These are phyloP conservation scores for Isaurus tuberculatus DNA, from an alignment of 92 coral and sea anemone genomes.

Conservation along the genomic window DNA sequence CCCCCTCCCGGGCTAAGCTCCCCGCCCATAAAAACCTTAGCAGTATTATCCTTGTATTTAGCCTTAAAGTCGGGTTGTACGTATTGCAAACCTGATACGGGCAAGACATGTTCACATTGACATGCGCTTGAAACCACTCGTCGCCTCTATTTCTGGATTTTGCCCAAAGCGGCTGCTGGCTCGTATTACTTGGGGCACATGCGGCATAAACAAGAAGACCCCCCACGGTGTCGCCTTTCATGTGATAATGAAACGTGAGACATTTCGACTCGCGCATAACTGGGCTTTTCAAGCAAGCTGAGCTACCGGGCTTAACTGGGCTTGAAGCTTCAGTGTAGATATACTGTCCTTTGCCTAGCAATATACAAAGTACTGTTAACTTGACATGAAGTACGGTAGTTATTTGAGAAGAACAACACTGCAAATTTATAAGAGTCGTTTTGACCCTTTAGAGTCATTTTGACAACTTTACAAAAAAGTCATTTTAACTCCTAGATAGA, in stretches of 20 bases:
- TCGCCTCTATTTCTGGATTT: conserved; percentile 24
- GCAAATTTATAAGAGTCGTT: neutral
- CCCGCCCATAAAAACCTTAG: too few species aligned
- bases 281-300: conserved; percentile 17
- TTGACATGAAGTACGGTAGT: neutral
- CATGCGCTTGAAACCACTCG: conserved; percentile 24
- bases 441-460: too few species aligned
- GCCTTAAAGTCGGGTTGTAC: neutral
- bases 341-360: conserved; percentile 20
- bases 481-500: conserved; percentile 4
- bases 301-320: conserved; percentile 26
- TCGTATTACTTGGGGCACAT: neutral
- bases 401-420: neutral
- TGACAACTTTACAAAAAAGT: neutral
- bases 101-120: conserved; percentile 26
- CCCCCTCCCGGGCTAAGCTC: too few species aligned
- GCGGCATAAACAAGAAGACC: conserved; percentile 18
- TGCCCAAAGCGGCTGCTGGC: conserved; percentile 24
- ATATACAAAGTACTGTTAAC: too few species aligned
- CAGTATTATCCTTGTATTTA: too few species aligned
- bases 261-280: conserved; percentile 11
- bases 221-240: conserved; percentile 20
- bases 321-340: conserved; percentile 27
- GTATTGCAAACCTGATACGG: conserved; percentile 9
- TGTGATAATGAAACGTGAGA: conserved; percentile 22